A percentile compares a stretch with the other conserved stretches of the same genome.
Conservation (phyloP, 1,140 invertebrate species). For the Bombus difficillimus region DNA sequence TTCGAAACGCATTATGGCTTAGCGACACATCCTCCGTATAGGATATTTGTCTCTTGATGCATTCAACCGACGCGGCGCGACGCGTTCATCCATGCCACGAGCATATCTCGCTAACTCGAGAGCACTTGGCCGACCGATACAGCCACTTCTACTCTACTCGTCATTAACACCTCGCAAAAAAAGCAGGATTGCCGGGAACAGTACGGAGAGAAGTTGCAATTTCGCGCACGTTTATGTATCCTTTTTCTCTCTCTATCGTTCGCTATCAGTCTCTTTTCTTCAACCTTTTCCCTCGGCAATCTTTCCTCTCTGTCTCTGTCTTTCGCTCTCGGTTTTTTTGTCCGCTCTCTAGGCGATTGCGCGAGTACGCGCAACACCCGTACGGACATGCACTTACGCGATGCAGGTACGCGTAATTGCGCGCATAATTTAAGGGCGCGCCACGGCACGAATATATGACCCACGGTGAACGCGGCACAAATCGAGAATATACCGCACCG, state of each 20-base stretch:
- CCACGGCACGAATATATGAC: slow-evolving; percentile 60
- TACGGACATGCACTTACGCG: slow-evolving; percentile 55
- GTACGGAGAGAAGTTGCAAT: background rate
- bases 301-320: slow-evolving; percentile 1
- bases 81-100: background rate
- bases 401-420: slow-evolving; percentile 75
- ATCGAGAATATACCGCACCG: slow-evolving; percentile 20
- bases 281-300: background rate
- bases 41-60: slow-evolving; percentile 45
- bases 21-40: slow-evolving; percentile 27
- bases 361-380: slow-evolving; percentile 25
- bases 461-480: slow-evolving; percentile 23
- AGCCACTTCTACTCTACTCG: slow-evolving; percentile 37
- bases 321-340: background rate
- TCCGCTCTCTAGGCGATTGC: slow-evolving; percentile 31
- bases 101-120: slow-evolving; percentile 44
- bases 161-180: slow-evolving; percentile 56
- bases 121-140: slow-evolving; percentile 57
- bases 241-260: background rate
- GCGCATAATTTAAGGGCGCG: slow-evolving; percentile 79
- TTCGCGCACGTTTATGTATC: background rate
- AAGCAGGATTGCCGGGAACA: background rate
- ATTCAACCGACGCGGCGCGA: background rate
- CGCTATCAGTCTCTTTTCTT: background rate
- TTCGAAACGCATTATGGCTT: slow-evolving; percentile 49